phyloP scores from a whole-genome alignment of 2,113 vertebrate genomes.

The Cricetomys ansorgei region DNA sequence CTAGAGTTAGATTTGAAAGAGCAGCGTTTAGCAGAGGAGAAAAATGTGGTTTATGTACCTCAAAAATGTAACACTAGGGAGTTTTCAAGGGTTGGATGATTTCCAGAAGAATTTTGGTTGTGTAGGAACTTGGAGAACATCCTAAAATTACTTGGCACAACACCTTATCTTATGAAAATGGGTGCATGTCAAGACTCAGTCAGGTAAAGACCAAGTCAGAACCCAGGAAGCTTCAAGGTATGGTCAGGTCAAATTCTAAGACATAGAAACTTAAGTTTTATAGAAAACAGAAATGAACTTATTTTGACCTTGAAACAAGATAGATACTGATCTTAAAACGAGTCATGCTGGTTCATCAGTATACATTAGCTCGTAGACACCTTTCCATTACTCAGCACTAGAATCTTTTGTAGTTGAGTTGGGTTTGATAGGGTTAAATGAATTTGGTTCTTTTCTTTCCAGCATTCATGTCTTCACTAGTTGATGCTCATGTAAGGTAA shows the following conservation, averaged over 20 bases:
- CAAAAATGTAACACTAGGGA: not conserved
- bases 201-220: not conserved
- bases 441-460: not conserved
- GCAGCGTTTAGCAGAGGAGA: not conserved
- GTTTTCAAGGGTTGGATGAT: not conserved
- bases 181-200: not conserved
- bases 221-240: not conserved
- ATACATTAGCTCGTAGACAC: not conserved
- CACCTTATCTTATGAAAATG: not conserved
- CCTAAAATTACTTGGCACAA: not conserved
- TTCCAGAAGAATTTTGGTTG: not conserved
- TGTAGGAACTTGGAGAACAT: not conserved
- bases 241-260: not conserved
- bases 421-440: not conserved
- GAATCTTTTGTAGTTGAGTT: not conserved
- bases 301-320: not conserved
- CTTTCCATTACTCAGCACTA: not conserved
- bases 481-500: not conserved
- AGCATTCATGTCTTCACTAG: not conserved
- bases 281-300: not conserved
- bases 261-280: not conserved
- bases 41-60: not conserved
- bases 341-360: not conserved
- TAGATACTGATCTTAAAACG: not conserved
- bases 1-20: not conserved